These are phyloP conservation scores for Catharus minimus DNA, from an alignment of 2,113 vertebrate species.

Conservation along the genomic window DNA sequence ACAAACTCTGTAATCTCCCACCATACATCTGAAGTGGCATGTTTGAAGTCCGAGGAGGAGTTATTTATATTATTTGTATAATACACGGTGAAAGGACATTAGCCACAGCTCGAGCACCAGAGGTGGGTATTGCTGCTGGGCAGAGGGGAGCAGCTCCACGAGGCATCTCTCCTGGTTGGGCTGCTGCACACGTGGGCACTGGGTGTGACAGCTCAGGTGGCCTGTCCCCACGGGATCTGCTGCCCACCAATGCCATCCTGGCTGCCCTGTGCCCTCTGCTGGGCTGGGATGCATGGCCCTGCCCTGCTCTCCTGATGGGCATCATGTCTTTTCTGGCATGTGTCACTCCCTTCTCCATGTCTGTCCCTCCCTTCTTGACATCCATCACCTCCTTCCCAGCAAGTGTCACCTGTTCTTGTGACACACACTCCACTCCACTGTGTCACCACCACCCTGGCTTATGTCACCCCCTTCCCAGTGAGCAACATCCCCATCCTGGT, in stretches of 20 bases:
- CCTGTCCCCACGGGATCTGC: fast-evolving
- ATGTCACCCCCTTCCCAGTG: not conserved
- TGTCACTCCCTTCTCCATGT: not conserved
- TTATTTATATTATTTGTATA: conserved; percentile 81
- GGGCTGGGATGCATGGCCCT: not conserved
- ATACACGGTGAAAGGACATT: conserved; percentile 71
- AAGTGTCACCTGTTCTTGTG: not conserved
- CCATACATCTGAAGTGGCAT: conserved; percentile 82
- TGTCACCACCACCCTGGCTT: not conserved
- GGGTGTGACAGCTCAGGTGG: not conserved
- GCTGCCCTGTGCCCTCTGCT: not conserved
- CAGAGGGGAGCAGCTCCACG: not conserved
- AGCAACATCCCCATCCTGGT: not conserved
- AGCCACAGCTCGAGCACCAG: conserved; percentile 46
- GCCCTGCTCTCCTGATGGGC: not conserved
- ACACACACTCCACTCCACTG: not conserved
- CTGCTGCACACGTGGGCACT: fast-evolving
- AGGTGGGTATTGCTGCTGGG: not conserved
- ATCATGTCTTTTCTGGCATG: not conserved
- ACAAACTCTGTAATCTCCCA: conserved; percentile 80
- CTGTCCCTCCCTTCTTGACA: not conserved
- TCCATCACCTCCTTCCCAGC: not conserved
- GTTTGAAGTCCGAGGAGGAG: conserved; percentile 80
- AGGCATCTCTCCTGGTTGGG: fast-evolving
- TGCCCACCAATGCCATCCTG: not conserved